Conservation (phyloP, 2,113 vertebrate genomes). For the Dermatemys mawii region DNA sequence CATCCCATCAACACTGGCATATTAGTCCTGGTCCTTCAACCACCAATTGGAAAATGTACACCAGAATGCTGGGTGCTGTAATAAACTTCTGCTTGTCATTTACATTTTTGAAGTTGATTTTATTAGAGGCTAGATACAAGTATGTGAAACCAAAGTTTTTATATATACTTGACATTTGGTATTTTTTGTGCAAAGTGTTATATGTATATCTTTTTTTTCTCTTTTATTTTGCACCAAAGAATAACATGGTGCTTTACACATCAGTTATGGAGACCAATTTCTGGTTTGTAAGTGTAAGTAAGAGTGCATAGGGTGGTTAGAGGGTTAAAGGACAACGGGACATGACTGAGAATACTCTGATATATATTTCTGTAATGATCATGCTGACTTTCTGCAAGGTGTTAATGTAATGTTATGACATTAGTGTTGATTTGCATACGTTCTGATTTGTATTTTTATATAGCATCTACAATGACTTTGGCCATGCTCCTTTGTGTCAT, state of each 20-base stretch:
- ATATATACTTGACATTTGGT: background rate
- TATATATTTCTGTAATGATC: background rate
- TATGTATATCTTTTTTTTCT: constrained; percentile 23
- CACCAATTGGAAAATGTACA: background rate
- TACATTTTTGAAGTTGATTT: background rate
- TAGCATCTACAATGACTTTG: constrained; percentile 7
- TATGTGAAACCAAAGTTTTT: background rate
- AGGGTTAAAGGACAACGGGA: constrained; percentile 16
- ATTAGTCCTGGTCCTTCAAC: background rate
- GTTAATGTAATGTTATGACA: accelerated
- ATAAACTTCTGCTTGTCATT: background rate
- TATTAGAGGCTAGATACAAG: background rate
- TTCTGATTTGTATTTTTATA: constrained; percentile 16
- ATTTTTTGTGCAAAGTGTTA: background rate
- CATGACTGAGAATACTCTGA: background rate
- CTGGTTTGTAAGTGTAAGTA: constrained; percentile 15
- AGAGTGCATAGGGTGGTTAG: background rate
- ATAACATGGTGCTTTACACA: background rate
- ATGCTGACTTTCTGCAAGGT: constrained; percentile 15
- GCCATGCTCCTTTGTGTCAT: background rate
- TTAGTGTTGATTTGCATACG: background rate
- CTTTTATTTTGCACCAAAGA: constrained; percentile 7
- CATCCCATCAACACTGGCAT: background rate
- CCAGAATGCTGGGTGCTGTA: background rate
- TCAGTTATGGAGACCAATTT: background rate